A percentile compares a stretch with the other conserved stretches of the same genome.
phyloP scores from a whole-genome alignment of 2,888 invertebrate genomes.

The Dasysyrphus albostriatus region DNA sequence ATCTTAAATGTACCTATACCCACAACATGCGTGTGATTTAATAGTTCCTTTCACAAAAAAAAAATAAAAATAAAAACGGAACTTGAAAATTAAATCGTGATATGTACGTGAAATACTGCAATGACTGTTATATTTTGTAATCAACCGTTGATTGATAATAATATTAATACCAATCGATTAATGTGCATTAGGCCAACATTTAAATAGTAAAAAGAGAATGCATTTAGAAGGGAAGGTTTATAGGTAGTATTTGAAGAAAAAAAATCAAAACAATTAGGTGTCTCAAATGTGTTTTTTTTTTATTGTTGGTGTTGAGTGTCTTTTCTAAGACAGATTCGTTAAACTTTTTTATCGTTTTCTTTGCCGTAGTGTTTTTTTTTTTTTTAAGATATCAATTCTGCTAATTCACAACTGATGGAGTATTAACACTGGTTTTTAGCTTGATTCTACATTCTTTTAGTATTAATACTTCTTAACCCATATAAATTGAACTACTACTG shows the following conservation, averaged over 20 bases:
- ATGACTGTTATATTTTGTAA: background rate
- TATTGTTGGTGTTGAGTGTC: too few relatives aligned
- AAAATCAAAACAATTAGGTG: background rate
- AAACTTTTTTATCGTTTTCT: too few relatives aligned
- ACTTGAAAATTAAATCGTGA: constrained; percentile 31
- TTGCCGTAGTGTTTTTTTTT: too few relatives aligned
- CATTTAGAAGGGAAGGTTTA: constrained; percentile 1
- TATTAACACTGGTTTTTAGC: too few relatives aligned
- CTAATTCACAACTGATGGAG: too few relatives aligned
- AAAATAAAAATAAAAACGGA: background rate
- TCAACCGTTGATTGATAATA: constrained; percentile 28
- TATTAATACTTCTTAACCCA: too few relatives aligned
- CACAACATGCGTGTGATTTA: constrained; percentile 28
- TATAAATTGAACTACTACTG: too few relatives aligned
- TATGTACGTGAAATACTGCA: constrained; percentile 4
- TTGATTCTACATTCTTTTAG: too few relatives aligned
- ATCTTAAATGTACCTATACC: background rate
- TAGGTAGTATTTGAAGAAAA: background rate
- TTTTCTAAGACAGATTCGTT: too few relatives aligned
- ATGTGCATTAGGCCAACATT: background rate
- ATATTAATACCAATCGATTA: background rate
- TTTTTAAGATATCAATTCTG: too few relatives aligned
- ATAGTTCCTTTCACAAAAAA: constrained; percentile 37
- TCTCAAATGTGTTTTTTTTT: background rate
- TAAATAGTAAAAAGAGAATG: background rate